Conservation (phyloP, 1,140 invertebrate genomes). For the Dendrolimus punctatus region DNA sequence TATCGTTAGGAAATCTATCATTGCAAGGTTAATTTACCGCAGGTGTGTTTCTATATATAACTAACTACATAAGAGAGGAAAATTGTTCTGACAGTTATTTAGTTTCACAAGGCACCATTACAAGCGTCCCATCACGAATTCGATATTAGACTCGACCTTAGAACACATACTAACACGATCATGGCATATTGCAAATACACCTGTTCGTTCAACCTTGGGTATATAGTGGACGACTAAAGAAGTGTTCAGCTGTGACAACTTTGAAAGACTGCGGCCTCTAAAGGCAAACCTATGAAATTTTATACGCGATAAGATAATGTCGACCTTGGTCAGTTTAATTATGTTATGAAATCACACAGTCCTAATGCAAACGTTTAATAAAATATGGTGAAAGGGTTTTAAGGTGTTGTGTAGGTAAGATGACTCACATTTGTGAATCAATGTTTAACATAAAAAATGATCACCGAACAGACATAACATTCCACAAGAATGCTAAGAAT, state of each 20-base stretch:
- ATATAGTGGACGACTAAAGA: conserved; percentile 20
- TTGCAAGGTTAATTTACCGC: conserved; percentile 24
- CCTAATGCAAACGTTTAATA: background rate
- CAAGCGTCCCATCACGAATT: conserved; percentile 28
- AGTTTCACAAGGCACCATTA: conserved; percentile 4
- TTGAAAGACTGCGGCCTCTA: conserved; percentile 27
- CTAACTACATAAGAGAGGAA: conserved; percentile 3
- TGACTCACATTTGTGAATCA: conserved; percentile 13
- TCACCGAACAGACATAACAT: background rate
- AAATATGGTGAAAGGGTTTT: background rate
- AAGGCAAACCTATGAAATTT: conserved; percentile 17
- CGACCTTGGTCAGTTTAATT: conserved; percentile 6
- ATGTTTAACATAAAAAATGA: background rate
- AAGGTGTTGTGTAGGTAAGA: background rate
- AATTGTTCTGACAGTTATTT: background rate
- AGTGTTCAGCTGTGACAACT: conserved; percentile 31
- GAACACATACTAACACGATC: conserved; percentile 4
- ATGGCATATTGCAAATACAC: conserved; percentile 8
- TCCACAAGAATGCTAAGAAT: background rate
- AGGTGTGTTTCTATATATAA: conserved; percentile 7
- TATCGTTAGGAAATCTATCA: conserved; percentile 16
- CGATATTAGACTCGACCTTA: conserved; percentile 3
- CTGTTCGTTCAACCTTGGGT: background rate
- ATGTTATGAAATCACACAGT: background rate
- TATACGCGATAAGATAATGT: conserved; percentile 41